Evolutionary conservation across 2,797 vertebrate genomes (phyloP).

Genomic region (Hafferia zeledoni): DNA sequence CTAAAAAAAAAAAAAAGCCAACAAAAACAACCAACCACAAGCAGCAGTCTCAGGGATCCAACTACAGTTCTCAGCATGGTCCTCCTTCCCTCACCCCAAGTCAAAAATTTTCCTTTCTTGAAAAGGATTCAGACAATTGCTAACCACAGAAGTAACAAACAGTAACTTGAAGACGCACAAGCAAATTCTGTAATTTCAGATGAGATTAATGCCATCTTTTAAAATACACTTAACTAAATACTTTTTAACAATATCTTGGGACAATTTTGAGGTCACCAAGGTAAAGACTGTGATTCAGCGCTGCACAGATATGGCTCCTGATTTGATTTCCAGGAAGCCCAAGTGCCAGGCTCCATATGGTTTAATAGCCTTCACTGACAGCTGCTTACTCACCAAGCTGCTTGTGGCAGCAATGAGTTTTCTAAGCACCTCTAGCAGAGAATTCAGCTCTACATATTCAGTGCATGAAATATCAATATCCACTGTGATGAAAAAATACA

Average conservation of each 20-base stretch:
- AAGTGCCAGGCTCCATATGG: background rate
- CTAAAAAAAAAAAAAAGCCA: accelerated
- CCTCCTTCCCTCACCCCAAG: background rate
- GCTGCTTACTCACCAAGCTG: background rate
- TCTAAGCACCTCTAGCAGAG: background rate
- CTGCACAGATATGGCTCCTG: background rate
- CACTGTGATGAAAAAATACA: background rate
- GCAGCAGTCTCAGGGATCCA: background rate
- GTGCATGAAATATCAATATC: background rate
- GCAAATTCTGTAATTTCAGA: background rate
- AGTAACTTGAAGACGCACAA: background rate
- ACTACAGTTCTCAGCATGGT: background rate
- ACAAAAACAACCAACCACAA: background rate
- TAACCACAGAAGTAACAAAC: background rate
- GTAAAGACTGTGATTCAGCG: background rate
- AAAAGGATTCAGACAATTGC: background rate
- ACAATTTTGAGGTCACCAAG: background rate
- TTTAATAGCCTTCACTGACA: constrained; percentile 18
- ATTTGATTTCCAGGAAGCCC: constrained; percentile 24
- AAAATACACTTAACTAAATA: background rate
- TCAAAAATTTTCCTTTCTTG: background rate
- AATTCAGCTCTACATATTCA: background rate
- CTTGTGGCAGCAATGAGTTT: background rate
- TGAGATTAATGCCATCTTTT: background rate
- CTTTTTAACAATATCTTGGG: background rate